Conservation (phyloP, 2,888 invertebrate species). For the Galerucella pusilla region DNA sequence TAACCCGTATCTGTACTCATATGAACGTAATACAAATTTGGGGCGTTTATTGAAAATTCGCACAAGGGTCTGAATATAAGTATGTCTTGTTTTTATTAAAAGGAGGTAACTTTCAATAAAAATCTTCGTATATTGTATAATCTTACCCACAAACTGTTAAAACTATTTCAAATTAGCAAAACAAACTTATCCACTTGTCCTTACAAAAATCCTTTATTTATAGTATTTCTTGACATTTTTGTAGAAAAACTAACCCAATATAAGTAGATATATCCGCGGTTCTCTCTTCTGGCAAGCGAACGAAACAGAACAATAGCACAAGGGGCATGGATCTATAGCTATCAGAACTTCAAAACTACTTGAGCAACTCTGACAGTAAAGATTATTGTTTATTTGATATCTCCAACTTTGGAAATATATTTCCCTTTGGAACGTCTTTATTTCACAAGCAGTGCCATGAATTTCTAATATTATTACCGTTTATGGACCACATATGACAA, state of each 20-base stretch:
- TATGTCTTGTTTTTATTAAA: too few species aligned
- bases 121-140: too few species aligned
- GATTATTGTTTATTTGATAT: conserved; percentile 64
- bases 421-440: conserved; percentile 41
- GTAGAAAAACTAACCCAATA: conserved; percentile 40
- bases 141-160: background rate
- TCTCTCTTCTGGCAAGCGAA: conserved; percentile 33
- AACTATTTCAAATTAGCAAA: background rate
- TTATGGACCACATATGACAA: background rate
- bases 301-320: conserved; percentile 43
- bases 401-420: conserved; percentile 55
- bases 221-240: conserved; percentile 32
- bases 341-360: conserved; percentile 60
- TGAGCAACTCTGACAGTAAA: conserved; percentile 62
- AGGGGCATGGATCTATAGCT: conserved; percentile 51
- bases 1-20: too few species aligned
- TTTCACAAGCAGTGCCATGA: conserved; percentile 36
- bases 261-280: conserved; percentile 39
- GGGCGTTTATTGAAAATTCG: too few species aligned
- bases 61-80: too few species aligned
- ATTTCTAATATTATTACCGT: conserved; percentile 13
- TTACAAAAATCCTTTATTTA: conserved; percentile 2
- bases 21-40: too few species aligned
- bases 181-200: background rate
- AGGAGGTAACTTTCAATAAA: too few species aligned